Conservation (phyloP, 2,797 vertebrate genomes). For the Anableps anableps region DNA sequence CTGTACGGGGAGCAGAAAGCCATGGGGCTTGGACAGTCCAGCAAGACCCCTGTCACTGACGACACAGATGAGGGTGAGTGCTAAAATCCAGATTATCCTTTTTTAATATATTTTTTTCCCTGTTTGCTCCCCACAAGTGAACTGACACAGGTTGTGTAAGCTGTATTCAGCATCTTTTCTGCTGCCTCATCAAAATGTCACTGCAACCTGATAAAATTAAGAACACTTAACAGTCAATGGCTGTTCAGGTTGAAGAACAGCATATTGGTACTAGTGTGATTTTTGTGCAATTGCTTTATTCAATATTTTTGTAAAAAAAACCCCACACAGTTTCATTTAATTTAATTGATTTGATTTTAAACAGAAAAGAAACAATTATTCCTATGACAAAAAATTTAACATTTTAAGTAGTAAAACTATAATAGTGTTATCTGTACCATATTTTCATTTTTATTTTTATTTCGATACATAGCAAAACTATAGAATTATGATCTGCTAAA, state of each 20-base stretch:
- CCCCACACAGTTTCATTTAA: neutral
- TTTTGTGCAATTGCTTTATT: neutral
- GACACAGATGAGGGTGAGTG: constrained; percentile 80
- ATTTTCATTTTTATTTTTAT: neutral
- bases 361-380: neutral
- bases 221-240: constrained; percentile 15
- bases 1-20: constrained; percentile 64
- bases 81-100: neutral
- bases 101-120: neutral
- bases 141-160: neutral
- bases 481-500: neutral
- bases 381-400: neutral
- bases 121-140: constrained; percentile 1
- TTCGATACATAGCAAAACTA: neutral
- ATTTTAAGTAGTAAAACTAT: neutral
- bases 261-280: too few species aligned
- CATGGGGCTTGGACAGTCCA: constrained; percentile 87
- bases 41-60: constrained; percentile 73
- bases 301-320: neutral
- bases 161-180: neutral
- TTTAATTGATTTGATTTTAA: neutral
- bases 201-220: constrained; percentile 20
- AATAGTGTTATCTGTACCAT: neutral
- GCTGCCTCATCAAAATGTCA: neutral
- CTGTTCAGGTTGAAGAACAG: constrained; percentile 10